Percentiles rank a stretch among this genome's conserved stretches.
phyloP scores from a whole-genome alignment of 2,797 vertebrate species.

The Malacoraja senta region DNA sequence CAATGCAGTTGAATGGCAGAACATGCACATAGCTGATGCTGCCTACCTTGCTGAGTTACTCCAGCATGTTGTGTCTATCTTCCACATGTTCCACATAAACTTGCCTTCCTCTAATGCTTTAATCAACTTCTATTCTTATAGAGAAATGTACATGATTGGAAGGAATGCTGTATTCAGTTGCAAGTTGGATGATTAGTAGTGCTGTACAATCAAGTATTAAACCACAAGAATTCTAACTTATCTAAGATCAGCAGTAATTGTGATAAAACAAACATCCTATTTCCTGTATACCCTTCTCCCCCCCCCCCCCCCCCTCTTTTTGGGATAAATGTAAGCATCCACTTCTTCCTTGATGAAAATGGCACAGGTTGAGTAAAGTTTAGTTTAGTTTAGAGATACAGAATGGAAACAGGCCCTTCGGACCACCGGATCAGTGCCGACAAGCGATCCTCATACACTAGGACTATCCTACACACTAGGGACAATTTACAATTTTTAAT shows the following conservation, averaged over 20 bases:
- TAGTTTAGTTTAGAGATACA: no score
- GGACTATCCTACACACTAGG: no score
- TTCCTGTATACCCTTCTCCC: not conserved
- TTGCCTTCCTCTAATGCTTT: no score
- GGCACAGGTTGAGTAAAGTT: no score
- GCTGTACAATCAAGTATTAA: not conserved
- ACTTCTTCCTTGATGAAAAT: not conserved
- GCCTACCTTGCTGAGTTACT: no score
- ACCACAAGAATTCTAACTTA: not conserved
- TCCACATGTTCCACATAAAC: no score
- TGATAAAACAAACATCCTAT: not conserved
- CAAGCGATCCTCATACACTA: no score
- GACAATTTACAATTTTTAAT: no score
- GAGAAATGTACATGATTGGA: not conserved
- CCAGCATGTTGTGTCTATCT: no score
- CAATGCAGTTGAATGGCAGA: not conserved
- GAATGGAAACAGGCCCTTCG: no score
- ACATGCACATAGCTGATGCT: not conserved
- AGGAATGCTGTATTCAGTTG: not conserved
- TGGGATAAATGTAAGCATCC: not conserved
- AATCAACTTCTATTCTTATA: not conserved
- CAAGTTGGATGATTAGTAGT: not conserved
- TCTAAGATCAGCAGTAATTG: not conserved
- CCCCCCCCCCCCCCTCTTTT: not conserved
- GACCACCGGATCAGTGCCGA: no score